Evolutionary conservation across 37 sponge, comb jelly and placozoan genomes (phyloP).

Genomic region (Oscarella lobularis): DNA sequence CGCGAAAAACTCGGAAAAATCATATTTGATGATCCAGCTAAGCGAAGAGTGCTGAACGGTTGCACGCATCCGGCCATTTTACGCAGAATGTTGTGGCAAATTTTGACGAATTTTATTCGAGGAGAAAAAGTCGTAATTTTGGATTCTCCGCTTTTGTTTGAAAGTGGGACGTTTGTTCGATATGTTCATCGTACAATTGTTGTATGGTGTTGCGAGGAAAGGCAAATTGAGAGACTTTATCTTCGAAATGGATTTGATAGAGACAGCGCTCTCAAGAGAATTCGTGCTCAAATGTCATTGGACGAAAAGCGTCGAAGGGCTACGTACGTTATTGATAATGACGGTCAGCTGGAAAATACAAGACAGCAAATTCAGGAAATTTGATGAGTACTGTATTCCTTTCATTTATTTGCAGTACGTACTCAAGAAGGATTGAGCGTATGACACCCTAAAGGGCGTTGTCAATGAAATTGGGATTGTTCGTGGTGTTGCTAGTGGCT

Average conservation of each 20-base stretch:
- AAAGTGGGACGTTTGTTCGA: conserved; percentile 40
- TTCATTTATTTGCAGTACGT: too few relatives aligned
- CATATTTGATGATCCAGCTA: conserved; percentile 54
- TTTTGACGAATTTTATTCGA: conserved; percentile 26
- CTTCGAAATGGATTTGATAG: conserved; percentile 48
- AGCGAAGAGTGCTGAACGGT: conserved; percentile 61
- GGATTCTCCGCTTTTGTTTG: conserved; percentile 87
- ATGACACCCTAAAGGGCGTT: too few relatives aligned
- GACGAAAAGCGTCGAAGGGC: conserved; percentile 58
- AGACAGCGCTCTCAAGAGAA: conserved; percentile 61
- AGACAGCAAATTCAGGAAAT: conserved; percentile 22
- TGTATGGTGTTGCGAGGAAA: conserved; percentile 71
- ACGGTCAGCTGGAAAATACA: conserved; percentile 19
- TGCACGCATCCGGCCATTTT: conserved; percentile 91
- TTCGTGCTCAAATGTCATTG: conserved; percentile 79
- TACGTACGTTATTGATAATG: conserved; percentile 76
- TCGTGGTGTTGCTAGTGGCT: too few relatives aligned
- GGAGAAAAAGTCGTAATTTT: conserved; percentile 68
- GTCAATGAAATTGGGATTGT: too few relatives aligned
- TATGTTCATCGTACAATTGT: conserved; percentile 59
- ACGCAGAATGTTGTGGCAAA: conserved; percentile 54
- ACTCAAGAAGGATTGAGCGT: too few relatives aligned
- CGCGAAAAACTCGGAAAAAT: conserved; percentile 55
- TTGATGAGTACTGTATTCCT: neutral
- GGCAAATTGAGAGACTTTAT: conserved; percentile 74